phyloP scores from a whole-genome alignment of 1,140 invertebrate species.

The Drosophila dunni region DNA sequence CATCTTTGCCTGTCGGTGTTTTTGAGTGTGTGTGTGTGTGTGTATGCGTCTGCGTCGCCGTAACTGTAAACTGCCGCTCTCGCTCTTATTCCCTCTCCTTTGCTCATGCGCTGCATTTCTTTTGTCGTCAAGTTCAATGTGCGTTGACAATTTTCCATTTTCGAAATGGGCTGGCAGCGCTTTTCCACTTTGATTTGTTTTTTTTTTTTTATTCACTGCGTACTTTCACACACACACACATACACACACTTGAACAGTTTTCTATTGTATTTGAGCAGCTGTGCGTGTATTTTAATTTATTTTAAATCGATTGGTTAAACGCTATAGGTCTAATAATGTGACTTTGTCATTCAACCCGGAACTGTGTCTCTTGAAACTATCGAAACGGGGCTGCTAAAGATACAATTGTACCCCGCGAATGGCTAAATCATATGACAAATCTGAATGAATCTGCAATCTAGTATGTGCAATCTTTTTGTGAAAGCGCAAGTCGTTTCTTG shows the following conservation, averaged over 20 bases:
- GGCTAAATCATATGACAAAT: constrained; percentile 25
- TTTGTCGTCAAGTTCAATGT: constrained; percentile 80
- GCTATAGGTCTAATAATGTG: constrained; percentile 10
- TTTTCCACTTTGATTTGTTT: constrained; percentile 66
- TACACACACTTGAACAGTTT: constrained; percentile 3
- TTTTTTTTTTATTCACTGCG: constrained; percentile 36
- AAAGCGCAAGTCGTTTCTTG: constrained; percentile 72
- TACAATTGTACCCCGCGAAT: constrained; percentile 20
- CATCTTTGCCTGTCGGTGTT: constrained; percentile 44
- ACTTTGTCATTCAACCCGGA: constrained; percentile 73
- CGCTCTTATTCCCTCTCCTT: constrained; percentile 5
- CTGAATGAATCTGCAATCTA: constrained; percentile 21
- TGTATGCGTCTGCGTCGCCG: constrained; percentile 54
- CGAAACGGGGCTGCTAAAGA: constrained; percentile 15
- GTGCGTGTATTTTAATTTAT: constrained; percentile 78
- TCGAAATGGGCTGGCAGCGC: constrained; percentile 64
- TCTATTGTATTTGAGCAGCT: constrained; percentile 70
- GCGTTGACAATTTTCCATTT: constrained; percentile 82
- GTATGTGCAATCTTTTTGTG: constrained; percentile 61
- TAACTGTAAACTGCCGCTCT: constrained; percentile 68
- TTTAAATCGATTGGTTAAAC: constrained; percentile 68
- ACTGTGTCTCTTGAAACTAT: constrained; percentile 31
- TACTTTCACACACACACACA: constrained; percentile 64
- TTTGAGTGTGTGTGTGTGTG: too few species aligned
- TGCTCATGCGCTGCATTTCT: constrained; percentile 40